Evolutionary conservation across 2,888 invertebrate genomes (phyloP).

Genomic region (Caenorhabditis sp.): DNA sequence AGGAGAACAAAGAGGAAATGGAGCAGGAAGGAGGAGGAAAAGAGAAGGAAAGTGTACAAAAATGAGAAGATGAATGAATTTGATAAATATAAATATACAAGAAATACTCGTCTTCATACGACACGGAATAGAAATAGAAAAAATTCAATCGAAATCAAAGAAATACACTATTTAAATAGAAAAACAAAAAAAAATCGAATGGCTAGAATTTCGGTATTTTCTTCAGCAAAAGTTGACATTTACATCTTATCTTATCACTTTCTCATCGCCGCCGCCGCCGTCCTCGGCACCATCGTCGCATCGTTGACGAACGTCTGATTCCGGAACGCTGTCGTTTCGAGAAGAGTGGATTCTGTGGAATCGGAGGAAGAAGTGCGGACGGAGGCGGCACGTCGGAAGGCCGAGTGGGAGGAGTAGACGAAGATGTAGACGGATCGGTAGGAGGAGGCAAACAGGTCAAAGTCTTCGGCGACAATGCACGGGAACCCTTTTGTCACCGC

Average conservation of each 20-base stretch:
- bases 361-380: background rate
- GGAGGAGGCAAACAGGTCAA: conserved; percentile 28
- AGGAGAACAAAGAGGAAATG: background rate
- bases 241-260: conserved; percentile 17
- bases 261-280: background rate
- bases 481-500: background rate
- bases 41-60: too few relatives aligned
- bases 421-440: conserved; percentile 28
- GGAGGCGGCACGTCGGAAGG: conserved; percentile 10
- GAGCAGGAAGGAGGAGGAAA: too few relatives aligned
- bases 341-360: conserved; percentile 6
- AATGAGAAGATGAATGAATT: too few relatives aligned
- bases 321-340: conserved; percentile 43
- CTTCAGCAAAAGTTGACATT: too few relatives aligned
- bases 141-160: too few relatives aligned
- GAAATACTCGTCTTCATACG: too few relatives aligned
- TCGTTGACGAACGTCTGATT: conserved; percentile 46
- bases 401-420: conserved; percentile 14
- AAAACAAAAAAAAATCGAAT: too few relatives aligned
- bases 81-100: too few relatives aligned
- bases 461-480: conserved; percentile 7
- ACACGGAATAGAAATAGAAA: too few relatives aligned
- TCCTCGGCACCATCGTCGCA: conserved; percentile 26
- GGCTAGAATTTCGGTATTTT: too few relatives aligned
- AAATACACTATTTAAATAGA: too few relatives aligned